Base-by-base conservation (phyloP, 2,797 vertebrate genomes). In the Tiaroga cobitis region DNA sequence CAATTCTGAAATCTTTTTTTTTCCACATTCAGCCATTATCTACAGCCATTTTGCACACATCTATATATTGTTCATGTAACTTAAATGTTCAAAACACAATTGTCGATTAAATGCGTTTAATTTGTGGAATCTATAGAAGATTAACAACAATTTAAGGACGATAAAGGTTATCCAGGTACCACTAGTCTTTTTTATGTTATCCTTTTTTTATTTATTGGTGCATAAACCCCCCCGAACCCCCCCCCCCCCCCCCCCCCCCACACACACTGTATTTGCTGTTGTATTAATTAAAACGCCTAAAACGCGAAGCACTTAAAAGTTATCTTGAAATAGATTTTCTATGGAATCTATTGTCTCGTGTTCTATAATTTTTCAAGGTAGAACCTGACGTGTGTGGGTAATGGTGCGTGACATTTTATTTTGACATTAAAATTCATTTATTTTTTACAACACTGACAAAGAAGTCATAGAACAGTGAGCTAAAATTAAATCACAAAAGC, bases 401-500 rank as follows among this genome's bases (percentile, higher is more conserved):
- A 80, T 68, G 21, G 63, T 68, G 43, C n/a, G 61, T 68, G 63
- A 10, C 21, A 51, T 34, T 49, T 51, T 49, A 43, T 3, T 49
- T 9, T 37, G 51, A 37, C 21, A 51, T 80, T 51, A 34, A 80
- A 68, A 80, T 10, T 49, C 0, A 24, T 51, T 51, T 24, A 13
- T 78, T 80, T 51, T n/a, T 46, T 67, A 46, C 18, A 80, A 73
- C 41, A 19, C 41, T 19, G 43, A 18, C 41, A 73, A 29, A 49
- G 16, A 73, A 74, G 19, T 34, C 61, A 15, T 15, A n/a, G 24
- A 11, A 16, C 19, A 67, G 19, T 9, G 43, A 67, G 7, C 11
- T 37, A 56, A 76, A 76, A 56, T 37, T 15, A 24, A 75, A 51
- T 68, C 43, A 68, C 43, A 68, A 68, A 81, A 10, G 15, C 59